phyloP scores from a whole-genome alignment of 2,888 invertebrate species.

The Choreutis nemorana region DNA sequence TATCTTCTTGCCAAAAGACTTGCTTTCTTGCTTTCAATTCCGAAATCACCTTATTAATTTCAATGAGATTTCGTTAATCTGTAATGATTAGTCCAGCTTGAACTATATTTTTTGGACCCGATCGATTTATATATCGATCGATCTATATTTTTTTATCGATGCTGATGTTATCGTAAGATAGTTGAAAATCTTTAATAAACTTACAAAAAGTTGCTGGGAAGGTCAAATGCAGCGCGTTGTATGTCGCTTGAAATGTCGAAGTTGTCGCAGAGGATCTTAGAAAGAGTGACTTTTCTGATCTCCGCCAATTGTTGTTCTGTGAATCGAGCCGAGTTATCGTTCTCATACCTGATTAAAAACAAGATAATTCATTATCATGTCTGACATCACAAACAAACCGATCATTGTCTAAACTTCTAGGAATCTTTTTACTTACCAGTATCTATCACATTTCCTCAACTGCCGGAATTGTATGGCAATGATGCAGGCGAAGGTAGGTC shows the following conservation, averaged over 20 bases:
- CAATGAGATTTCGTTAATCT: not conserved
- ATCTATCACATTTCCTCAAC: constrained; percentile 91
- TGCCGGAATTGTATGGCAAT: constrained; percentile 94
- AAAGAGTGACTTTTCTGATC: constrained; percentile 83
- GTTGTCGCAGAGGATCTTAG: constrained; percentile 90
- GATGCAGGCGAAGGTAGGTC: constrained; percentile 94
- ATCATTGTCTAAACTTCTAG: too few species aligned
- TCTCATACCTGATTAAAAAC: constrained; percentile 83
- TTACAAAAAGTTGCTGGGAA: constrained; percentile 88
- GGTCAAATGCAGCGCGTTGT: constrained; percentile 89
- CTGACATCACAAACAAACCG: too few species aligned
- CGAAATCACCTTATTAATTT: not conserved
- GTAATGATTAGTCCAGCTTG: too few species aligned
- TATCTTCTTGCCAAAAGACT: not conserved
- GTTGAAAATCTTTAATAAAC: constrained; percentile 21
- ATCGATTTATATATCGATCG: not conserved
- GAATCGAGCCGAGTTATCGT: constrained; percentile 81
- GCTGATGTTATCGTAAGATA: constrained; percentile 17
- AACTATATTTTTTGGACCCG: too few species aligned
- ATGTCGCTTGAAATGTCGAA: constrained; percentile 85
- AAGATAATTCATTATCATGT: too few species aligned
- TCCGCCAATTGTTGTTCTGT: constrained; percentile 88
- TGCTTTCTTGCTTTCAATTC: not conserved
- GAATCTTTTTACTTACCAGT: constrained; percentile 81
- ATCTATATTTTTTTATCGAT: not conserved